phyloP scores from a whole-genome alignment of 2,888 invertebrate genomes.

The Rhimphoctona megacephalus region DNA sequence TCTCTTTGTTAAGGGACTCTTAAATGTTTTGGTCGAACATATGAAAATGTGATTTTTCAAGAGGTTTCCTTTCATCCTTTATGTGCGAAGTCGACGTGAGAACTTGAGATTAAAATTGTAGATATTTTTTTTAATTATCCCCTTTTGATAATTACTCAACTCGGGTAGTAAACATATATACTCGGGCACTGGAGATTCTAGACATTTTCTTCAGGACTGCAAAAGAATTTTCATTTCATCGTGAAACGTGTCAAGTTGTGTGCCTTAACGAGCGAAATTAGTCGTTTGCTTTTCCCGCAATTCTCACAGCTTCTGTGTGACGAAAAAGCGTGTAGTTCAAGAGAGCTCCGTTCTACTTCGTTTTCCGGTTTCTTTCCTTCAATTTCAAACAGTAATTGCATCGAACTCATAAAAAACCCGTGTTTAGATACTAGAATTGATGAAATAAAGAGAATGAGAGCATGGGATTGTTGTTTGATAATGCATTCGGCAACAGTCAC shows the following conservation, averaged over 20 bases:
- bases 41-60: neutral
- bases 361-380: slow-evolving; percentile 1
- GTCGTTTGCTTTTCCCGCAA: slow-evolving; percentile 30
- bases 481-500: neutral
- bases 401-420: slow-evolving; percentile 1
- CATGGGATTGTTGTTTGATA: neutral
- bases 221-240: slow-evolving; percentile 44
- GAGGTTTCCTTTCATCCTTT: neutral
- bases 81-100: neutral
- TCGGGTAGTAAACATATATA: neutral
- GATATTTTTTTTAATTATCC: neutral
- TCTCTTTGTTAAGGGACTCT: neutral
- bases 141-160: neutral
- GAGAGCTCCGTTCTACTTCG: slow-evolving; percentile 37
- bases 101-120: neutral
- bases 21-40: neutral
- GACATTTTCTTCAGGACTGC: slow-evolving; percentile 26
- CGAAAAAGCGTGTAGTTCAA: slow-evolving; percentile 49
- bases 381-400: slow-evolving; percentile 33
- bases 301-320: slow-evolving; percentile 34
- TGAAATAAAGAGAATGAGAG: neutral
- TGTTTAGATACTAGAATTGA: neutral
- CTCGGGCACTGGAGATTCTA: neutral
- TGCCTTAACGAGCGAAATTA: slow-evolving; percentile 55
- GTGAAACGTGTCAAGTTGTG: slow-evolving; percentile 60